Evolutionary conservation across 2,797 vertebrate genomes (phyloP).

Genomic region (Typhlichthys eigenmanni): DNA sequence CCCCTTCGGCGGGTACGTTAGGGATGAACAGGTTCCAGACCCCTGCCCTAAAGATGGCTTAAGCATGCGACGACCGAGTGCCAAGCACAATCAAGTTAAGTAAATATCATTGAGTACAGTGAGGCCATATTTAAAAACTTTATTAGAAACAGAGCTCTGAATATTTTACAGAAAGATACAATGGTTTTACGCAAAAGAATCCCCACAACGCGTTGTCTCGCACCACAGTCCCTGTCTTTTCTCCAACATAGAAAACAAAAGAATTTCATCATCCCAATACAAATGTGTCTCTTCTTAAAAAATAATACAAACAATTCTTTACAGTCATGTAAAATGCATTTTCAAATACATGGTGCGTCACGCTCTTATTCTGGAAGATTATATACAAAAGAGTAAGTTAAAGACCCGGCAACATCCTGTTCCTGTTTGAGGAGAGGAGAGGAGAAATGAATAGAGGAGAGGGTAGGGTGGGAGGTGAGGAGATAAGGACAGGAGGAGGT

Average conservation of each 20-base stretch:
- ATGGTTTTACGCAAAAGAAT: conserved; percentile 85
- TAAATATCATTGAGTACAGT: conserved; percentile 59
- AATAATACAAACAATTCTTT: conserved; percentile 95
- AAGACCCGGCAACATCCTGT: background rate
- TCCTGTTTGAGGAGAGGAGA: background rate
- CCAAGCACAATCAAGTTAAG: background rate
- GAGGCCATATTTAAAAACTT: conserved; percentile 89
- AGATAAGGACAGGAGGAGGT: background rate
- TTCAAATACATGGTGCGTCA: conserved; percentile 83
- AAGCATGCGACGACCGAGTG: too few species aligned
- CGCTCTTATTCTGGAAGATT: conserved; percentile 71
- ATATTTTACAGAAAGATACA: conserved; percentile 87
- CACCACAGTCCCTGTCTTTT: conserved; percentile 64
- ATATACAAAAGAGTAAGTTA: conserved; percentile 82
- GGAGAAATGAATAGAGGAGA: background rate
- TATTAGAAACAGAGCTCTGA: conserved; percentile 90
- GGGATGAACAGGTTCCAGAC: too few species aligned
- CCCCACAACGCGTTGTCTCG: conserved; percentile 77
- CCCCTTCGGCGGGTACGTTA: too few species aligned
- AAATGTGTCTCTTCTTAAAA: conserved; percentile 90
- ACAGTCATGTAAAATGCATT: conserved; percentile 91
- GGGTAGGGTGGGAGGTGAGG: background rate
- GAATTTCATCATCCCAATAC: conserved; percentile 78
- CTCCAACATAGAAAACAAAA: conserved; percentile 81
- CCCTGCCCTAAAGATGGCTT: too few species aligned